Conservation (phyloP, 2,888 invertebrate species). For the Apoda limacodes region DNA sequence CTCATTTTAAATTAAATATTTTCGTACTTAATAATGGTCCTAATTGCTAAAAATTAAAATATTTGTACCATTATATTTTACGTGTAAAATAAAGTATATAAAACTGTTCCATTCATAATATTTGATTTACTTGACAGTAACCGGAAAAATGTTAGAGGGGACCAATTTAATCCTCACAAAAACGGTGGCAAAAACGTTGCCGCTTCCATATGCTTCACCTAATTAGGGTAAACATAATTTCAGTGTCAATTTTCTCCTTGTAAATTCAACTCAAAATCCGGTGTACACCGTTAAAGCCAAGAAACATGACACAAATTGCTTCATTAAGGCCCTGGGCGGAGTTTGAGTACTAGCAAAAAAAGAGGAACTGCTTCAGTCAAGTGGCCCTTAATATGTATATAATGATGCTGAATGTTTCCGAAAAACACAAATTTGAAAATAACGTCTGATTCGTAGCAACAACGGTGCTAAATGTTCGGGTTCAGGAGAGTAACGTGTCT, state of each 20-base stretch:
- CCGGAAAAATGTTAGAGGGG: too few species aligned
- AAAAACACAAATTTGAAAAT: conserved; percentile 42
- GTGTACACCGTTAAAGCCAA: conserved; percentile 60
- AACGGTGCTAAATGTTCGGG: conserved; percentile 37
- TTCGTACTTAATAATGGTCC: too few species aligned
- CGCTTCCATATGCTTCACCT: conserved; percentile 34
- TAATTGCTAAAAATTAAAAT: too few species aligned
- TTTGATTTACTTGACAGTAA: too few species aligned
- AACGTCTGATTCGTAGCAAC: conserved; percentile 41
- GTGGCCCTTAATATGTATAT: conserved; percentile 58
- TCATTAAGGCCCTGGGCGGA: conserved; percentile 59
- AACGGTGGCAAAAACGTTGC: conserved; percentile 22
- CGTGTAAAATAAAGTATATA: too few species aligned
- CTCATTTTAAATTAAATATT: too few species aligned
- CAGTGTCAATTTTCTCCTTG: conserved; percentile 60
- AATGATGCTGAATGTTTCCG: conserved; percentile 57
- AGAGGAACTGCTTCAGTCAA: conserved; percentile 43
- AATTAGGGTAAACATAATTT: conserved; percentile 47
- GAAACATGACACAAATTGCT: conserved; percentile 66
- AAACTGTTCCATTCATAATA: too few species aligned
- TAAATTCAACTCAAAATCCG: conserved; percentile 61
- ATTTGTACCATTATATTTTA: too few species aligned
- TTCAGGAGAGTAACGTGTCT: conserved; percentile 29
- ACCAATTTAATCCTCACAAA: too few species aligned
- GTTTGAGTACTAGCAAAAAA: conserved; percentile 56